A percentile compares a stretch with the other conserved stretches of the same genome.
These are phyloP conservation scores for Chaetorhynchus papuensis DNA, from an alignment of 2,113 vertebrate species.

Conservation along the genomic window DNA sequence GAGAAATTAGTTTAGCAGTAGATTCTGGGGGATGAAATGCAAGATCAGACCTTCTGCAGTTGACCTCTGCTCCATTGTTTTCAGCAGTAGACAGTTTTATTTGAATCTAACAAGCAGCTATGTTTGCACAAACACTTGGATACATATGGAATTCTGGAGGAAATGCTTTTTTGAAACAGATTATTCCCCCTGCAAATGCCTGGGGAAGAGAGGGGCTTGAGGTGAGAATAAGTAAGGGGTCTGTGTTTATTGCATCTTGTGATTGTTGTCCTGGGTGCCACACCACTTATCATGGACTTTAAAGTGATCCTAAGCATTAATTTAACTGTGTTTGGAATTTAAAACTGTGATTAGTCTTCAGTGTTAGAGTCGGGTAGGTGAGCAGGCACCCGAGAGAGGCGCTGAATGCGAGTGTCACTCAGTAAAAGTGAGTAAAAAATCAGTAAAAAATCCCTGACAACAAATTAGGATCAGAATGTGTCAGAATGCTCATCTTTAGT, in stretches of 20 bases:
- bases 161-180: not conserved
- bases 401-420: not conserved
- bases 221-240: not conserved
- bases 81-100: not conserved
- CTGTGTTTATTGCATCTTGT: not conserved
- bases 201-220: not conserved
- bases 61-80: not conserved
- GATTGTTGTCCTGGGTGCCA: not conserved
- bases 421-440: too few species aligned
- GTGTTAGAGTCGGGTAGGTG: not conserved
- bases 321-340: not conserved
- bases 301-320: not conserved
- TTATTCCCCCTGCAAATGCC: not conserved
- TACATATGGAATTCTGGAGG: not conserved
- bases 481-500: not conserved
- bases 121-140: not conserved
- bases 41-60: not conserved
- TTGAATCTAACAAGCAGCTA: not conserved
- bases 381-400: not conserved
- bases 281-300: rapidly evolving
- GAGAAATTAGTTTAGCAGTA: not conserved
- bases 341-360: not conserved
- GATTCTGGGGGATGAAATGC: not conserved
- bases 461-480: not conserved
- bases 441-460: too few species aligned